Evolutionary conservation across 2,888 invertebrate genomes (phyloP).

Genomic region (Cordylochernes scorpioides): DNA sequence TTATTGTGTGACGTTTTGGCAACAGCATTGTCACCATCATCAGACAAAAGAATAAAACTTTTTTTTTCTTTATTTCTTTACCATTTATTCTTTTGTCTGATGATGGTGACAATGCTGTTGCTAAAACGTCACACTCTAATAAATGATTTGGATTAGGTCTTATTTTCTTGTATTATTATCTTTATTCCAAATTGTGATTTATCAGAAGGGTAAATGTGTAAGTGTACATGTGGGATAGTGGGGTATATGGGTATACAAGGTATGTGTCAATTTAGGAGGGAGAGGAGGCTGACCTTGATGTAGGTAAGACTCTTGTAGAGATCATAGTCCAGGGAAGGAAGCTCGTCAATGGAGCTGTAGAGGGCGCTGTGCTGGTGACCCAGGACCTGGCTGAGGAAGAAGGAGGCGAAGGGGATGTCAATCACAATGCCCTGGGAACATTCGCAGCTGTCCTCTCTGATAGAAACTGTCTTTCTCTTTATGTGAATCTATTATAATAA

Average conservation of each 20-base stretch:
- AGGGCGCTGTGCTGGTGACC: conserved; percentile 67
- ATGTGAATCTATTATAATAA: not conserved
- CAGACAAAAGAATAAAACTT: too few species aligned
- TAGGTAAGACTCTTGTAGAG: conserved; percentile 83
- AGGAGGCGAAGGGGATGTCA: conserved; percentile 93
- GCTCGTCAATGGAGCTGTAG: conserved; percentile 90
- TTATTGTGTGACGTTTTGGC: too few species aligned
- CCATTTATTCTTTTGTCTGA: too few species aligned
- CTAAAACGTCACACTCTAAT: too few species aligned
- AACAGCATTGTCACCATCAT: too few species aligned
- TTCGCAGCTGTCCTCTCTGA: not conserved
- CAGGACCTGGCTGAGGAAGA: conserved; percentile 81
- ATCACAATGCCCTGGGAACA: conserved; percentile 60
- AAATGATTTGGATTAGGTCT: too few species aligned
- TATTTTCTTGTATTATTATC: too few species aligned
- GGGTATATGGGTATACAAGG: not conserved
- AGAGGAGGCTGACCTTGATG: conserved; percentile 35
- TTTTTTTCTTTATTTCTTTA: too few species aligned
- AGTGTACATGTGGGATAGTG: not conserved
- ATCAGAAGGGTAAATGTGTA: not conserved
- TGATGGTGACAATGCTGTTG: too few species aligned
- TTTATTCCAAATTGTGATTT: too few species aligned
- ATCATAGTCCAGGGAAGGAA: conserved; percentile 83
- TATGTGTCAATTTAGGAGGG: not conserved
- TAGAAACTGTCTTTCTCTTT: not conserved